Evolutionary conservation across 2,113 vertebrate species (phyloP), one percentile per base, ranked within the genome.

Genomic region (Zosterops japonicus): DNA sequence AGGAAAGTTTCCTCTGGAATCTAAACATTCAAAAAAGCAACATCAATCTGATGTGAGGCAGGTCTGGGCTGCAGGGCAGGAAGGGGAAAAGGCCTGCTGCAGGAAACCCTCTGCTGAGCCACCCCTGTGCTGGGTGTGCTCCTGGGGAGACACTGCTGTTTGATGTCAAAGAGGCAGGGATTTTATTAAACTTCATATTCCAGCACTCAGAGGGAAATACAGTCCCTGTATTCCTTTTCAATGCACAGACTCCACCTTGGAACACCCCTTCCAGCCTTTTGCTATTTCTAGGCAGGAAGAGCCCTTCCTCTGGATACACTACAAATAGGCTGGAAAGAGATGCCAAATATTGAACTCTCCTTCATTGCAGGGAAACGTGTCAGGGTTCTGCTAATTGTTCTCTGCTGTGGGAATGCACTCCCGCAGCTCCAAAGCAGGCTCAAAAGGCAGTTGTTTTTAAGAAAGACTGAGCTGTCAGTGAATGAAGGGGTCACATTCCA

Each of bases 71-170:
- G 3, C 49, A 46, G 71, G 56, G 68, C 86, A 96, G 95, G 95
- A 97, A 97, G 76, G 68, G 83, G 79, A 93, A 95, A 96, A 94
- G 79, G 92, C 75, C 71, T 95, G 71, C 64, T 90, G 85, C 88
- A 95, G 95, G 90, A 97, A 96, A 86, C 83, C 88, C 83, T 47
- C 5, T 2, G 23, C 44, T 67, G 90, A 86, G 93, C 83, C 68
- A 60, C 15, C 56, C 67, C 88, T 3, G 14, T 19, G 60, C 31
- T 75, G 52, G 20, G 22, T 27, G 29, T 2, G 3, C 42, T 92
- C 91, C 93, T 60, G 77, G 55, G 87, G 74, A 89, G 61, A 60
- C 4, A 3, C 41, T 74, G 79, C 60, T 83, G 76, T 90, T 95
- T 94, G 90, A 95, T 90, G 90, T 83, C 41, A 10, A 31, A 90